These are phyloP conservation scores for Diadegma fenestrale DNA, from an alignment of 2,888 invertebrate genomes.

Conservation along the genomic window DNA sequence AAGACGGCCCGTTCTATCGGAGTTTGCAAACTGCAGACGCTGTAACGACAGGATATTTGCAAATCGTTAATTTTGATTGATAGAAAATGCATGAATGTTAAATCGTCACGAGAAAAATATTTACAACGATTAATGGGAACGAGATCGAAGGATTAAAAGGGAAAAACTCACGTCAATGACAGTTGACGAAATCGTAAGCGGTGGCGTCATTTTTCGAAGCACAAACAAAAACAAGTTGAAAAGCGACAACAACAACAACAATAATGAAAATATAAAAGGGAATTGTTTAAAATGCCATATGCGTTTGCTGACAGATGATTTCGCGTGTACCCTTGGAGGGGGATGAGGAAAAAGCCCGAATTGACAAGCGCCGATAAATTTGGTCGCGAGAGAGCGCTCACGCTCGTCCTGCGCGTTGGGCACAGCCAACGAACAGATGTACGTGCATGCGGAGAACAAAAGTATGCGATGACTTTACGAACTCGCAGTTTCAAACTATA, in stretches of 20 bases:
- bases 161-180: conserved; percentile 59
- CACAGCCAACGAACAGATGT: background rate
- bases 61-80: background rate
- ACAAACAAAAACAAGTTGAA: conserved; percentile 3
- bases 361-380: conserved; percentile 6
- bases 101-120: conserved; percentile 35
- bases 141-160: background rate
- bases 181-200: conserved; percentile 63
- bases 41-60: conserved; percentile 81
- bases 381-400: background rate
- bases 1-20: conserved; percentile 89
- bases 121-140: conserved; percentile 13
- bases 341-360: background rate
- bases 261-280: conserved; percentile 46
- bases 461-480: conserved; percentile 59
- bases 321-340: conserved; percentile 21
- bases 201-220: conserved; percentile 61
- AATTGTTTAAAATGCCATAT: conserved; percentile 65
- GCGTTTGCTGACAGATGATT: conserved; percentile 62
- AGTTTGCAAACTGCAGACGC: conserved; percentile 89
- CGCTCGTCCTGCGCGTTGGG: conserved; percentile 9
- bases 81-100: background rate
- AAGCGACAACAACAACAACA: conserved; percentile 46
- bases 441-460: conserved; percentile 18
- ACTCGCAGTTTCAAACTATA: conserved; percentile 60